Evolutionary conservation across 1,140 invertebrate species (phyloP).

Genomic region (Tenebrio molitor): DNA sequence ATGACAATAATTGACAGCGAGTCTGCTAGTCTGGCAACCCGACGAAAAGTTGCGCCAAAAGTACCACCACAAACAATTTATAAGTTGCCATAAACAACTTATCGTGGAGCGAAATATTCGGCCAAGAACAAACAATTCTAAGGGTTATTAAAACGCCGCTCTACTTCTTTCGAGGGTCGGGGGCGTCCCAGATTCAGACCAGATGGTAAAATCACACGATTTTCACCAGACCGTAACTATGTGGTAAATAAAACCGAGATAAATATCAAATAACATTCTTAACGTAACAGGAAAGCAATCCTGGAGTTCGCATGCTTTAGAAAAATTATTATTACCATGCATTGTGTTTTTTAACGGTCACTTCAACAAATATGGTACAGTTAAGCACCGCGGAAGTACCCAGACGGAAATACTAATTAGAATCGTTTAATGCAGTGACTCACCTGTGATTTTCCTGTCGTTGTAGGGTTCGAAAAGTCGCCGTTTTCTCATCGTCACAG

Average conservation of each 20-base stretch:
- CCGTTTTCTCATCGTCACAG: background rate
- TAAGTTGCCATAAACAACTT: too few species aligned
- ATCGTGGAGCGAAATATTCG: too few species aligned
- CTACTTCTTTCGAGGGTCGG: background rate
- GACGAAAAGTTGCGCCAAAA: too few species aligned
- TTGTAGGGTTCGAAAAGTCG: background rate
- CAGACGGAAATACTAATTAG: slow-evolving; percentile 4
- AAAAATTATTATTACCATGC: background rate
- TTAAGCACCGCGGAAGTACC: background rate
- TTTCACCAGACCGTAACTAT: slow-evolving; percentile 41
- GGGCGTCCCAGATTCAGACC: background rate
- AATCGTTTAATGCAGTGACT: slow-evolving; percentile 29
- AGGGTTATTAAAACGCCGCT: background rate
- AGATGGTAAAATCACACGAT: slow-evolving; percentile 28
- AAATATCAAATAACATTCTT: slow-evolving; percentile 37
- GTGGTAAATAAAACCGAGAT: slow-evolving; percentile 28
- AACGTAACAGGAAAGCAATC: too few species aligned
- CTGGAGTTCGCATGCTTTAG: background rate
- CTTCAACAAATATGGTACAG: background rate
- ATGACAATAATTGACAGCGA: background rate
- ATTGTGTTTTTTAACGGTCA: slow-evolving; percentile 15
- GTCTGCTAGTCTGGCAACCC: too few species aligned
- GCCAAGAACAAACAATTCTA: background rate
- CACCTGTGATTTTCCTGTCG: slow-evolving; percentile 31
- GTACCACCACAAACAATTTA: too few species aligned